Evolutionary conservation across 1,140 invertebrate genomes (phyloP).

Genomic region (Trachymyrmex septentrionalis): DNA sequence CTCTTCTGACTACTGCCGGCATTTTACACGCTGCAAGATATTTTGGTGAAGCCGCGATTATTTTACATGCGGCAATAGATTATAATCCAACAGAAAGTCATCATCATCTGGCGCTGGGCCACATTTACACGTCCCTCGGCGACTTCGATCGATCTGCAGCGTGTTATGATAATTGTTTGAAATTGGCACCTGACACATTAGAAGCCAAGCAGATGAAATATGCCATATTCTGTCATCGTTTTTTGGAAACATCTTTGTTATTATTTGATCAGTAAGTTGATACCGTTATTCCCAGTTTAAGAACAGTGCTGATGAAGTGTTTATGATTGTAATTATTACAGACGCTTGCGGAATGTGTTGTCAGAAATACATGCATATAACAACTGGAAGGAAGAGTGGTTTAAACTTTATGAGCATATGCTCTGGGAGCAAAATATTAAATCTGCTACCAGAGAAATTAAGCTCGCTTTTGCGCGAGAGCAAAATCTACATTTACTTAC

Average conservation of each 20-base stretch:
- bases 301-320: background rate
- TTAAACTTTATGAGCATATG: constrained; percentile 89
- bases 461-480: constrained; percentile 53
- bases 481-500: constrained; percentile 77
- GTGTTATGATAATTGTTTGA: constrained; percentile 91
- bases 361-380: constrained; percentile 90
- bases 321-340: constrained; percentile 18
- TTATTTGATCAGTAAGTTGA: constrained; percentile 45
- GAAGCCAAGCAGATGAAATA: constrained; percentile 53
- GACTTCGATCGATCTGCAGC: constrained; percentile 89
- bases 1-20: constrained; percentile 93
- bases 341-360: constrained; percentile 88
- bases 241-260: constrained; percentile 27
- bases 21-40: constrained; percentile 92
- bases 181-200: constrained; percentile 89
- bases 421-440: constrained; percentile 88
- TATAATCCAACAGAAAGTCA: constrained; percentile 91
- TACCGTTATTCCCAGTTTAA: background rate
- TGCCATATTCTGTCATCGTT: constrained; percentile 36
- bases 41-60: constrained; percentile 92
- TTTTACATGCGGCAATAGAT: constrained; percentile 93
- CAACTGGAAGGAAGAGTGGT: constrained; percentile 89
- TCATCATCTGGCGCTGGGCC: constrained; percentile 93
- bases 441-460: constrained; percentile 49
- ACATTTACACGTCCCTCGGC: constrained; percentile 90